These are phyloP conservation scores for Drosophila mettleri DNA, from an alignment of 2,888 invertebrate species.

Conservation along the genomic window DNA sequence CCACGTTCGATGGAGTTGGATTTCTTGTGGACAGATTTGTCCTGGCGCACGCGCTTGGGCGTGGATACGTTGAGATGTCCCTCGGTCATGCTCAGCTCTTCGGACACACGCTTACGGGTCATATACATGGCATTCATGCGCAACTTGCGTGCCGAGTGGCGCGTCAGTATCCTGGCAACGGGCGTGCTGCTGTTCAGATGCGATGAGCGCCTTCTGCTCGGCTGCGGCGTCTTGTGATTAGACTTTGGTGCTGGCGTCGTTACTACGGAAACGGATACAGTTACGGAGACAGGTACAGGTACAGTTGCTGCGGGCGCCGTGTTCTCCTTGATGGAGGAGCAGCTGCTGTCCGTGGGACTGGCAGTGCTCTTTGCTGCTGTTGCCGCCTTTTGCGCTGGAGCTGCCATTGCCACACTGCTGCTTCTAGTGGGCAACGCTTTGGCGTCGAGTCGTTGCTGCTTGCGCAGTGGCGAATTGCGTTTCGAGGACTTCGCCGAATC, in stretches of 20 bases:
- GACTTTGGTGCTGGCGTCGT: conserved; percentile 1
- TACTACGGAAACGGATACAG: conserved; percentile 19
- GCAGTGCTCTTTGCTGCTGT: conserved; percentile 21
- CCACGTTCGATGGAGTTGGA: conserved; percentile 1
- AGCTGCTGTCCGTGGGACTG: conserved; percentile 70
- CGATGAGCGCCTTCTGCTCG: neutral
- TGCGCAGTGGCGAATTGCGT: conserved; percentile 64
- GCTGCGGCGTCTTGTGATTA: conserved; percentile 5
- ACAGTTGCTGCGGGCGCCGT: conserved; percentile 29
- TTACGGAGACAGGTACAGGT: conserved; percentile 17
- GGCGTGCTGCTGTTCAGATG: conserved; percentile 34
- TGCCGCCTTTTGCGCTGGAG: neutral
- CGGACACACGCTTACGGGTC: conserved; percentile 80
- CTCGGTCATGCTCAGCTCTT: conserved; percentile 67
- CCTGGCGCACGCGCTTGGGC: conserved; percentile 56
- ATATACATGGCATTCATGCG: conserved; percentile 62
- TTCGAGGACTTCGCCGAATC: conserved; percentile 28
- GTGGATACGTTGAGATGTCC: conserved; percentile 51
- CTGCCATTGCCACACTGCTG: conserved; percentile 1
- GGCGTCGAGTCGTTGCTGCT: conserved; percentile 66
- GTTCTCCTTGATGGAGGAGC: conserved; percentile 66
- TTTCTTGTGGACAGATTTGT: conserved; percentile 15
- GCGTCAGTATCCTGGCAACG: conserved; percentile 51
- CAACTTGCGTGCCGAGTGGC: conserved; percentile 68
- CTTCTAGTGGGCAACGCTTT: conserved; percentile 13